Base-by-base conservation (phyloP, 2,797 vertebrate genomes). In the Erethizon dorsatum region DNA sequence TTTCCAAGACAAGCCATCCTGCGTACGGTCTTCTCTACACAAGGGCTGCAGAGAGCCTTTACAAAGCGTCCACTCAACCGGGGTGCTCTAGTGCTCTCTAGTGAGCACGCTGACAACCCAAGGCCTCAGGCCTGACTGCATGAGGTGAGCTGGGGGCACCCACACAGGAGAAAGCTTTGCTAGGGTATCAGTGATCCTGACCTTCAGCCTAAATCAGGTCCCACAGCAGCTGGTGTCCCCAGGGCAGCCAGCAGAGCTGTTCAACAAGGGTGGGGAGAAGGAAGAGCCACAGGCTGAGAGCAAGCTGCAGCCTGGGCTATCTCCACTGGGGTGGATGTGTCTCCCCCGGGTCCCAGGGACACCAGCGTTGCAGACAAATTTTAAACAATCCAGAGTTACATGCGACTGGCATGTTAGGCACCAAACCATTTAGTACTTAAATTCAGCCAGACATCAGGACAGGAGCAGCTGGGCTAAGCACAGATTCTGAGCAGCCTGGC, bases 341-440 rank as follows among this genome's bases (percentile, higher is more conserved):
- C 45, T 57, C 80, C 56, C 17, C 50, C 12, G 13, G 33, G 86
- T 52, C 8, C 1, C 15, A 11, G 50, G 71, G 59, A 59, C 52
- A 57, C 90, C 77, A 57, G 71, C 57, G 47, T 20, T 47, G 45
- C 15, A 65, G 95, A 94, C 56, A 28, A 8, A 47, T 82, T 95
- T 77, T 73, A 24, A 83, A 56, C 4, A 33, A 54, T 33, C 50
- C 10, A 54, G 28, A 93, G 86, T 37, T 78, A n/a, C 10, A 69
- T 96, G 88, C 37, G 37, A 65, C 22, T 61, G 59, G 73, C 2
- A 69, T 75, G 91, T 98, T 97, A 98, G 94, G 26, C 75, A 93
- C 80, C 85, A 78, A 89, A 57, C 95, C 80, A 80, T 17, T 92
- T 31, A 97, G 97, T 90, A 93, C 82, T 87, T 94, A 91, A 33